Conservation (phyloP, 2,888 invertebrate genomes). For the Tenthredo scrophulariae region DNA sequence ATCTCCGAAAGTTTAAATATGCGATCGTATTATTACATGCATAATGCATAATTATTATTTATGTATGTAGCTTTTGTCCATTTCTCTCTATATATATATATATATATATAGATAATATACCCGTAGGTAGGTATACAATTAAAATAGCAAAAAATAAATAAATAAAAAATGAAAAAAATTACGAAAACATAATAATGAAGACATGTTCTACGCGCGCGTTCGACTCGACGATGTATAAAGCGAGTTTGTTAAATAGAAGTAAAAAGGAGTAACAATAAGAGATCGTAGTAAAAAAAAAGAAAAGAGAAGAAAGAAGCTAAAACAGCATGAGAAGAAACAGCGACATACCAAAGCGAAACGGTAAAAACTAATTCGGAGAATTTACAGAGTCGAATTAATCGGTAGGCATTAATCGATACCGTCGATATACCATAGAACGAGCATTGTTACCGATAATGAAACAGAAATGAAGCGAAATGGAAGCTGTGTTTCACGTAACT, state of each 20-base stretch:
- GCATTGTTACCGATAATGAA: slow-evolving; percentile 54
- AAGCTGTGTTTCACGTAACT: slow-evolving; percentile 56
- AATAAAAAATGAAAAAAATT: neutral
- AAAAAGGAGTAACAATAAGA: neutral
- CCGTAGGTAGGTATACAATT: neutral
- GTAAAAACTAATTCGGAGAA: slow-evolving; percentile 30
- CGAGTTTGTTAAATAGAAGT: neutral
- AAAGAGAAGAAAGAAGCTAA: neutral
- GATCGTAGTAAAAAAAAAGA: neutral
- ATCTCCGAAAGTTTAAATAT: neutral
- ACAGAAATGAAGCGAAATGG: slow-evolving; percentile 59
- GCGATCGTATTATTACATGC: neutral
- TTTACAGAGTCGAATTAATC: slow-evolving; percentile 30
- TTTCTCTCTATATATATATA: neutral
- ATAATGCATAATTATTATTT: slow-evolving; percentile 14
- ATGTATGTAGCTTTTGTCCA: neutral
- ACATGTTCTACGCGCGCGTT: neutral
- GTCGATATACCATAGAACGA: slow-evolving; percentile 20
- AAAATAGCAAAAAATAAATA: neutral
- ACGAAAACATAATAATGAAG: neutral
- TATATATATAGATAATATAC: neutral
- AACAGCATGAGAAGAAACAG: neutral
- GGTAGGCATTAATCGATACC: slow-evolving; percentile 32
- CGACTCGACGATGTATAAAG: neutral
- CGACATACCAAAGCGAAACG: slow-evolving; percentile 5